Evolutionary conservation across 2,797 vertebrate species (phyloP).

Genomic region (Falco cherrug): DNA sequence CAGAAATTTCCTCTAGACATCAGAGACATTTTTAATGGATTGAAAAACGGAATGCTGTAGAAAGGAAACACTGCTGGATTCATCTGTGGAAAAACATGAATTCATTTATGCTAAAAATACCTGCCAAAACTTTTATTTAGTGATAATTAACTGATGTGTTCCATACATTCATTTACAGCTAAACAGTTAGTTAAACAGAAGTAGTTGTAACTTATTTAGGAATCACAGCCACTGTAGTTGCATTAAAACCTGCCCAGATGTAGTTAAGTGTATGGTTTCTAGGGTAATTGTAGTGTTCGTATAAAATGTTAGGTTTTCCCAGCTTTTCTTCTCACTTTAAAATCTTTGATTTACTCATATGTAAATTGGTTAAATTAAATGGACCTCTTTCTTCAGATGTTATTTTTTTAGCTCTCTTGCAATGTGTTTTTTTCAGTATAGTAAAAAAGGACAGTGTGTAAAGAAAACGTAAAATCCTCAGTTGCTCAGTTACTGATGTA

Average conservation of each 20-base stretch:
- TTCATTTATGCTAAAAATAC: background rate
- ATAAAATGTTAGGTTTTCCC: background rate
- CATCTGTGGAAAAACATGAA: background rate
- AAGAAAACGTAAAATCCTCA: background rate
- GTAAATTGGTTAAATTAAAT: background rate
- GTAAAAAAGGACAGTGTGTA: background rate
- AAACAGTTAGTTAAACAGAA: background rate
- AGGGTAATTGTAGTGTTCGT: background rate
- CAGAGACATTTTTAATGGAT: background rate
- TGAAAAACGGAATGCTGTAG: background rate
- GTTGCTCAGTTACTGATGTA: background rate
- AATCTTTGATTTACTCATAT: background rate
- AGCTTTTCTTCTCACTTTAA: background rate
- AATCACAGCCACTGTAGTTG: background rate
- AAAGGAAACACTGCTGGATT: background rate
- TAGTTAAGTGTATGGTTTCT: background rate
- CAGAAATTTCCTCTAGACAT: background rate
- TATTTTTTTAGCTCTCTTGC: background rate
- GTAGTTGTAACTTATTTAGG: background rate
- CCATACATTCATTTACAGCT: background rate
- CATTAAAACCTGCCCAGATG: background rate
- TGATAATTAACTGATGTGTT: background rate
- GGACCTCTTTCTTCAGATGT: background rate
- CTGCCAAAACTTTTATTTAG: background rate
- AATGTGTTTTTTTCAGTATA: background rate